A percentile compares a stretch with the other conserved stretches of the same genome.
Evolutionary conservation across 2,888 invertebrate genomes (phyloP).

Genomic region (Orchesellides sinensis): DNA sequence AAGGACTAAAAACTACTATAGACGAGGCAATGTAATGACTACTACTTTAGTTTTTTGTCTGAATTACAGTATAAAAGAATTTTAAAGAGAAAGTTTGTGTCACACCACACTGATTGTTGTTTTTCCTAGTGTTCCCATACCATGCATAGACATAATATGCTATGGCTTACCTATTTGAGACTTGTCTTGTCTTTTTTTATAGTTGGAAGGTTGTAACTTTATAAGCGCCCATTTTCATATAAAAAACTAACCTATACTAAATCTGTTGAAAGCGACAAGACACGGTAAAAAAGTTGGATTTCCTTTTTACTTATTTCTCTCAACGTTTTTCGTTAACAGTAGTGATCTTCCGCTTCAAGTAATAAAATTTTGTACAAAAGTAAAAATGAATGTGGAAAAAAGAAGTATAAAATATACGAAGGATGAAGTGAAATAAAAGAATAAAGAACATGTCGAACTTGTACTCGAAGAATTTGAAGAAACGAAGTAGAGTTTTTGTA

Average conservation of each 20-base stretch:
- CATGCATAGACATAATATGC: too few relatives aligned
- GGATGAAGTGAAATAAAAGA: not conserved
- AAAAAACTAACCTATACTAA: not conserved
- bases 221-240: too few relatives aligned
- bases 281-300: conserved; percentile 56
- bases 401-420: not conserved
- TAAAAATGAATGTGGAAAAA: conserved; percentile 35
- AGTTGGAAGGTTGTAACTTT: too few relatives aligned
- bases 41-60: too few relatives aligned
- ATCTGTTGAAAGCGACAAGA: conserved; percentile 54
- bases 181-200: too few relatives aligned
- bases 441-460: not conserved
- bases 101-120: too few relatives aligned
- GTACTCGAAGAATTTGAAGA: conserved; percentile 31
- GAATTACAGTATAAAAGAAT: too few relatives aligned
- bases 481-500: conserved; percentile 22
- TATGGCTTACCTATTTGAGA: too few relatives aligned
- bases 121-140: too few relatives aligned
- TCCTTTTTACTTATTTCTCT: conserved; percentile 21
- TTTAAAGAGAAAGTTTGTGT: too few relatives aligned
- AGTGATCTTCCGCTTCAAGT: conserved; percentile 62
- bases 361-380: conserved; percentile 52
- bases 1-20: too few relatives aligned
- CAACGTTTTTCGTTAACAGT: conserved; percentile 16
- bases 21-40: too few relatives aligned